Evolutionary conservation across 2,113 vertebrate species (phyloP).

Genomic region (Actenoides hombroni): DNA sequence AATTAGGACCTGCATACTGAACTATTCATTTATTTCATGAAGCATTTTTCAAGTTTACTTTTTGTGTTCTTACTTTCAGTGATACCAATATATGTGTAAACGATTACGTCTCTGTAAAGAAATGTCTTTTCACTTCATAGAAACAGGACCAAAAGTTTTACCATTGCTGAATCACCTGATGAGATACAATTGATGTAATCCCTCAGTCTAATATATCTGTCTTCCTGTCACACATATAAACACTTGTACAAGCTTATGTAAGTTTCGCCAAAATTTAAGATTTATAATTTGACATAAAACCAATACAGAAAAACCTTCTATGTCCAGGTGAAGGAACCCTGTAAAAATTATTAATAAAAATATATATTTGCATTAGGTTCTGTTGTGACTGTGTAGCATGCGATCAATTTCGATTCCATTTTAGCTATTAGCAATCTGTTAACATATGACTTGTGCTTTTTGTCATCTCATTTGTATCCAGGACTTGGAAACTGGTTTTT

Average conservation of each 20-base stretch:
- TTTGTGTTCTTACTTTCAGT: not conserved
- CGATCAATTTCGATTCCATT: not conserved
- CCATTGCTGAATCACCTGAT: not conserved
- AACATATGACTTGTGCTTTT: not conserved
- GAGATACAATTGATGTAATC: not conserved
- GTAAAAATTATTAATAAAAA: not conserved
- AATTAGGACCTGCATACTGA: not conserved
- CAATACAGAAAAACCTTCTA: not conserved
- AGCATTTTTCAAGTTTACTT: not conserved
- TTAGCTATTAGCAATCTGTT: not conserved
- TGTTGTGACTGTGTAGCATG: not conserved
- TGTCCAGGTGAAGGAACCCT: not conserved
- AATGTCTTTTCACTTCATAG: not conserved
- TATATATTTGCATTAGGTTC: not conserved
- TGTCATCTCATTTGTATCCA: not conserved
- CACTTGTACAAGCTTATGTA: not conserved
- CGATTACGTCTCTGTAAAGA: not conserved
- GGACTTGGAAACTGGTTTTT: not conserved
- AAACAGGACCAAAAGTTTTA: not conserved
- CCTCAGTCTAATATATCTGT: not conserved
- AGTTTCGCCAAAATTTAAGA: not conserved
- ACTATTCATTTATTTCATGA: not conserved
- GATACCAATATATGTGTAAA: not conserved
- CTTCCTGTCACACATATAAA: not conserved
- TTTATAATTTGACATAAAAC: not conserved